Conservation (phyloP, 2,113 vertebrate genomes). For the Tringa solitaria region DNA sequence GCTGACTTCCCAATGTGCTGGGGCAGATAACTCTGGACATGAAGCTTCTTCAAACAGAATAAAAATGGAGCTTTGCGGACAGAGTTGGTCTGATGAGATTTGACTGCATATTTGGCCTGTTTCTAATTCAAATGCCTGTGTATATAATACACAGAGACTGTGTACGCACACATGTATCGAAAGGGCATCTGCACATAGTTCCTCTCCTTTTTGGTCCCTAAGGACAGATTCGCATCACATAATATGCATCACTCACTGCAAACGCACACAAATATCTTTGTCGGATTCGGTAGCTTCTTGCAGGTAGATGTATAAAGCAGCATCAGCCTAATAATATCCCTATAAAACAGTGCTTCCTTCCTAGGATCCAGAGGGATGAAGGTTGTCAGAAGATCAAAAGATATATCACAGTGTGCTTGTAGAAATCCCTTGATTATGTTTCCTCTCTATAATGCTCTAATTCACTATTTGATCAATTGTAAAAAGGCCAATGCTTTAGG, state of each 20-base stretch:
- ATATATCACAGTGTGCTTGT: conserved; percentile 74
- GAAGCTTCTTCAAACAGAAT: conserved; percentile 19
- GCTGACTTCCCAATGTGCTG: background rate
- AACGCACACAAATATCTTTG: conserved; percentile 26
- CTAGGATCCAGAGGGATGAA: conserved; percentile 71
- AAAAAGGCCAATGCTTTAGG: conserved; percentile 52
- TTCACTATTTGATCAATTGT: conserved; percentile 77
- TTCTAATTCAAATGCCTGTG: conserved; percentile 10
- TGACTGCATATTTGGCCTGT: conserved; percentile 8
- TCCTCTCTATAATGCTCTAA: conserved; percentile 73
- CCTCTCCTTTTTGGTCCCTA: background rate
- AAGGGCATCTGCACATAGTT: conserved; percentile 2
- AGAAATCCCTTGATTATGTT: conserved; percentile 71
- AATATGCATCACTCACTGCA: conserved; percentile 1
- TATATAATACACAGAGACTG: background rate
- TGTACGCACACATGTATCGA: background rate
- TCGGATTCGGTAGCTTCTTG: conserved; percentile 19
- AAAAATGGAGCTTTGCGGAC: conserved; percentile 6
- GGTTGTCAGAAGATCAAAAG: conserved; percentile 78
- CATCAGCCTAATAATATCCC: conserved; percentile 74
- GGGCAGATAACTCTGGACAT: background rate
- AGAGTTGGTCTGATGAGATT: conserved; percentile 19
- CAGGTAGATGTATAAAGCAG: conserved; percentile 65
- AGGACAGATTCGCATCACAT: background rate
- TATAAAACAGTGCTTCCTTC: conserved; percentile 65